Percentiles rank a stretch among this genome's conserved stretches.
phyloP scores from a whole-genome alignment of 2,797 vertebrate species.

The Syndactyla subalaris region DNA sequence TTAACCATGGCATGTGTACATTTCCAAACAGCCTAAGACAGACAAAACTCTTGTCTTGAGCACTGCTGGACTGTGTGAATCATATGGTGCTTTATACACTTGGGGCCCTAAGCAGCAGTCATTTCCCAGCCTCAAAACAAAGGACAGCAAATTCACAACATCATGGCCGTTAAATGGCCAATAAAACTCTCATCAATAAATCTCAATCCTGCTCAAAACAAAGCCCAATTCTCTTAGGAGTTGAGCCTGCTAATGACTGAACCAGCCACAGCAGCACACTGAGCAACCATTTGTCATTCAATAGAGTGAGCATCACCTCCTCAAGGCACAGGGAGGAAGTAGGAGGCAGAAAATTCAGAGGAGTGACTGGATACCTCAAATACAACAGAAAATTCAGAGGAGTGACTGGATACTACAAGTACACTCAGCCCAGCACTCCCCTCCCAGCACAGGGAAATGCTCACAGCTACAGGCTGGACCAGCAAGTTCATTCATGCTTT shows the following conservation, averaged over 20 bases:
- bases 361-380: not conserved
- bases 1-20: accelerated
- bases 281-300: not conserved
- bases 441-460: not conserved
- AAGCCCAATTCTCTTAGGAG: not conserved
- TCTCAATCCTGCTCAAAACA: not conserved
- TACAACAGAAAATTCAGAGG: not conserved
- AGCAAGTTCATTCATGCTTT: not conserved
- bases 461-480: not conserved
- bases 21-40: not conserved
- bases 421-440: not conserved
- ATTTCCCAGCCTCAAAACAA: not conserved
- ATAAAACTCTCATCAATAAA: not conserved
- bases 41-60: not conserved
- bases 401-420: not conserved
- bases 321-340: not conserved
- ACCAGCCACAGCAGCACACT: accelerated
- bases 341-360: not conserved
- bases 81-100: not conserved
- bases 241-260: not conserved
- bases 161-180: not conserved
- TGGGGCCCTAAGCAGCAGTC: not conserved
- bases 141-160: not conserved
- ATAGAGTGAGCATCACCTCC: not conserved
- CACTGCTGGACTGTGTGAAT: not conserved